Conservation (phyloP, 1,140 invertebrate genomes). For the Copidosoma floridanum region DNA sequence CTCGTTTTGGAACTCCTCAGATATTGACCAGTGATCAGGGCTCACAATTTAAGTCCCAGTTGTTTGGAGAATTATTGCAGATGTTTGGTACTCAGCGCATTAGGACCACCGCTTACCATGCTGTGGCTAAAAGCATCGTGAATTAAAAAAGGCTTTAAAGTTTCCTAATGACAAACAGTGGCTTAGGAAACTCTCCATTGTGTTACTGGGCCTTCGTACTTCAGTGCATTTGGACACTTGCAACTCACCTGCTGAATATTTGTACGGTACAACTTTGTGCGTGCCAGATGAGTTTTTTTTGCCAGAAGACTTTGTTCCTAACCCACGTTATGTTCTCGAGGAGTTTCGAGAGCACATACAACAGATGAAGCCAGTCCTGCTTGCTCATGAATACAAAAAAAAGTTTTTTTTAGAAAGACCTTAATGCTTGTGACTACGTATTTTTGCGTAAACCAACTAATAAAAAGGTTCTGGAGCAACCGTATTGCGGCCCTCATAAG, state of each 20-base stretch:
- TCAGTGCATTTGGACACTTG: neutral
- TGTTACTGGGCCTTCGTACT: neutral
- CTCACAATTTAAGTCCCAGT: neutral
- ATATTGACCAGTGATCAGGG: neutral
- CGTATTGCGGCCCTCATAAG: slow-evolving; percentile 24
- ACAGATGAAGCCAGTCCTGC: neutral
- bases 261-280: neutral
- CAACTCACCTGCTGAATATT: neutral
- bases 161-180: neutral
- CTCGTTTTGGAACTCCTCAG: neutral
- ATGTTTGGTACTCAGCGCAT: neutral
- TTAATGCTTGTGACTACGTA: slow-evolving; percentile 18
- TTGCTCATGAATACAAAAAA: slow-evolving; percentile 6
- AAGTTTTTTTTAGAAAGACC: slow-evolving; percentile 19
- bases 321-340: slow-evolving; percentile 11
- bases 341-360: slow-evolving; percentile 22
- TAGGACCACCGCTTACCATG: neutral
- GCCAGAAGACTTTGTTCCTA: neutral
- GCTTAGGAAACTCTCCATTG: neutral
- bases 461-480: slow-evolving; percentile 9
- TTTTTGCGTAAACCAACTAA: slow-evolving; percentile 12
- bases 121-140: neutral
- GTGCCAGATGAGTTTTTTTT: neutral
- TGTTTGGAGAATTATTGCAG: neutral
- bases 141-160: neutral